These are phyloP conservation scores for Lycocorax pyrrhopterus DNA, from an alignment of 2,113 vertebrate species.

Conservation along the genomic window DNA sequence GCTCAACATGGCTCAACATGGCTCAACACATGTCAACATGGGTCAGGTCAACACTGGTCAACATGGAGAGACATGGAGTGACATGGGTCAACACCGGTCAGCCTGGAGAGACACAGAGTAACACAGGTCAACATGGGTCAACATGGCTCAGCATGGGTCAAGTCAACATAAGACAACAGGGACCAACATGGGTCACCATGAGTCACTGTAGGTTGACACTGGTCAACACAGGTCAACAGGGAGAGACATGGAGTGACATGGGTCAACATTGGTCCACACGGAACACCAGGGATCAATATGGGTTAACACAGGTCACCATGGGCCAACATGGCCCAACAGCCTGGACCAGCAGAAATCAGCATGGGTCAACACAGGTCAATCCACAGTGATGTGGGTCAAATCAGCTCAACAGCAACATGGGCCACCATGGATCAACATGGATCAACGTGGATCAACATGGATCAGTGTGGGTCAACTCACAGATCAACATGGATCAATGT, in stretches of 20 bases:
- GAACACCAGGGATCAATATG: neutral
- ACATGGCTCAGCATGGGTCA: neutral
- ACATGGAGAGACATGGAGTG: no score
- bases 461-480: no score
- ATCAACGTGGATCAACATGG: neutral
- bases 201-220: rapidly evolving
- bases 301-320: no score
- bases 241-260: neutral
- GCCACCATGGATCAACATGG: no score
- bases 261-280: neutral
- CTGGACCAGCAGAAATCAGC: neutral
- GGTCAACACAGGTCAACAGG: no score
- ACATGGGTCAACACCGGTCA: no score
- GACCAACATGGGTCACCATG: neutral
- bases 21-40: no score
- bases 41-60: no score
- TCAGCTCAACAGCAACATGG: neutral
- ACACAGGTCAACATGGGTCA: no score
- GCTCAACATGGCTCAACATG: neutral
- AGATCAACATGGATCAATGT: no score
- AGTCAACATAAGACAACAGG: rapidly evolving
- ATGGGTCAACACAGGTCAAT: neutral
- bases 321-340: neutral
- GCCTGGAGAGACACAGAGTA: no score
- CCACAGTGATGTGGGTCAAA: neutral